These are phyloP conservation scores for Coilia nasus DNA, from an alignment of 2,797 vertebrate genomes.

Conservation along the genomic window DNA sequence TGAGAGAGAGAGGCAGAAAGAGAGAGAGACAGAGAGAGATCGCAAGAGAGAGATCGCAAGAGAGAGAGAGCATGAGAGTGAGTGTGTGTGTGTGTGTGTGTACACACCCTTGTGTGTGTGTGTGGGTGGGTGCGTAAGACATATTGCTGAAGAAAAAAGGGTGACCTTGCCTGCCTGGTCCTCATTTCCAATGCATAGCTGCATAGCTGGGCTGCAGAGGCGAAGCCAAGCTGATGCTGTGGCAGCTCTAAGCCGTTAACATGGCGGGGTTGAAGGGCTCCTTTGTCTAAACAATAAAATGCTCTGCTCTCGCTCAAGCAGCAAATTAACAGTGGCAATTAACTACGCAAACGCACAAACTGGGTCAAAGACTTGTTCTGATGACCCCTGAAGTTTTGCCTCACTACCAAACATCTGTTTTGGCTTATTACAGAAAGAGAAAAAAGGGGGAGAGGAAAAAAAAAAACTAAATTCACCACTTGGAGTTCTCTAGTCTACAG, in stretches of 20 bases:
- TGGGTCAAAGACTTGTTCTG: not conserved
- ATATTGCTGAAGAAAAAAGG: constrained; percentile 10
- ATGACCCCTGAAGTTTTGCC: not conserved
- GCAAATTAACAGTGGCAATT: not conserved
- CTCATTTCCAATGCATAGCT: constrained; percentile 16
- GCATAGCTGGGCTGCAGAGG: not conserved
- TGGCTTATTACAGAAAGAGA: not conserved
- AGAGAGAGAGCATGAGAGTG: too few species aligned
- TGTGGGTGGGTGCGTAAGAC: constrained; percentile 1
- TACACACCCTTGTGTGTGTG: not conserved
- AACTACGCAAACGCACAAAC: not conserved
- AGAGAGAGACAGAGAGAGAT: too few species aligned
- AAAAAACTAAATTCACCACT: not conserved
- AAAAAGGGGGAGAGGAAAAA: not conserved
- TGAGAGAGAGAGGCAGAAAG: not conserved
- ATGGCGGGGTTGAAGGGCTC: not conserved
- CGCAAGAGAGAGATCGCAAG: too few species aligned
- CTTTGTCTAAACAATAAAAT: not conserved
- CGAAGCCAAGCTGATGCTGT: not conserved
- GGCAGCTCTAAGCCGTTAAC: not conserved
- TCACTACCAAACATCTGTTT: constrained; percentile 4
- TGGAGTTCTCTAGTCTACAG: not conserved
- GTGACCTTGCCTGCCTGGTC: not conserved
- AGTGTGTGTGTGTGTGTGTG: not conserved
- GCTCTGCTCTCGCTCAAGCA: not conserved